Percentiles rank a stretch among this genome's conserved stretches.
Conservation (phyloP, 2,797 vertebrate species). For the Choloepus didactylus region DNA sequence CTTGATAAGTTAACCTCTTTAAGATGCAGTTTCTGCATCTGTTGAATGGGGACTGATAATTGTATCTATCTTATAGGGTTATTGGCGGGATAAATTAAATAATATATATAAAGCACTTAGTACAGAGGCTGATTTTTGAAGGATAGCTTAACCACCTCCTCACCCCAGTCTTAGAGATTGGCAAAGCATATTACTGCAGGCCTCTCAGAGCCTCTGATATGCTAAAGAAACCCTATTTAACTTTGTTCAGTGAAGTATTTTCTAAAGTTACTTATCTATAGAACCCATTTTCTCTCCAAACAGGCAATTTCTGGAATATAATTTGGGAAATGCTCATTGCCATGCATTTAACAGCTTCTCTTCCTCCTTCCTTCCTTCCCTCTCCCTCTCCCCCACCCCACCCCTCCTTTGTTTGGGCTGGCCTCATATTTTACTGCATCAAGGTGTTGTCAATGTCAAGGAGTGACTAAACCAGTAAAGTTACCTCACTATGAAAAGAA, state of each 20-base stretch:
- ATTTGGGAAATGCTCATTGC: constrained; percentile 15
- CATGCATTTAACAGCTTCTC: constrained; percentile 16
- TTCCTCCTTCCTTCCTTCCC: accelerated
- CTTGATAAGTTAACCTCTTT: constrained; percentile 65
- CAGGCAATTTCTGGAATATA: constrained; percentile 28
- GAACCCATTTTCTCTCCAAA: neutral
- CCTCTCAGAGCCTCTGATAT: constrained; percentile 52
- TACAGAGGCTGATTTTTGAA: constrained; percentile 47
- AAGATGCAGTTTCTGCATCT: constrained; percentile 35
- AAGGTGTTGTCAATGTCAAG: constrained; percentile 52
- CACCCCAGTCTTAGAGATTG: neutral
- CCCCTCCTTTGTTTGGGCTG: neutral
- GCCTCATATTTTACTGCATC: constrained; percentile 41
- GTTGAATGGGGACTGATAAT: constrained; percentile 6
- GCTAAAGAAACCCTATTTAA: neutral
- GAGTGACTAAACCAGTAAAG: constrained; percentile 44
- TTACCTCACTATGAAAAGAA: constrained; percentile 52
- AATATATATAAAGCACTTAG: constrained; percentile 14
- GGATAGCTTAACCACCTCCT: neutral
- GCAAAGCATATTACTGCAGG: neutral
- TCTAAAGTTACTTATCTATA: constrained; percentile 37
- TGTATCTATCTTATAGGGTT: constrained; percentile 40
- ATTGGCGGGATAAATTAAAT: constrained; percentile 33
- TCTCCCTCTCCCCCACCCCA: accelerated
- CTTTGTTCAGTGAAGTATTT: constrained; percentile 41